Conservation (phyloP, 2,113 vertebrate species). For the Ornithorhynchus anatinus region DNA sequence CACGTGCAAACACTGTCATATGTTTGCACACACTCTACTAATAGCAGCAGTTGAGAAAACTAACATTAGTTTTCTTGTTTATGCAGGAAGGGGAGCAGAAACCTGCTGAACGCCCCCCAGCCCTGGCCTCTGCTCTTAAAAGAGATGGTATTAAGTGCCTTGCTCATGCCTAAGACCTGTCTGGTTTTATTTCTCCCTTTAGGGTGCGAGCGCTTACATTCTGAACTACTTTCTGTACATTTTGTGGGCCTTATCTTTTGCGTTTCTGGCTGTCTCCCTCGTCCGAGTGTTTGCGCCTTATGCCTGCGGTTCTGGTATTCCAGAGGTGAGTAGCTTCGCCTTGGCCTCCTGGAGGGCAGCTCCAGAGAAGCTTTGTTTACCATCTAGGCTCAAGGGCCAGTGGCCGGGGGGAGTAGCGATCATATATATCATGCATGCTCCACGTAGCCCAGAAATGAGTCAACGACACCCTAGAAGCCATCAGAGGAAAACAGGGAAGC, state of each 20-base stretch:
- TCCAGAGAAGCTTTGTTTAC: not conserved
- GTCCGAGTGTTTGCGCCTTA: conserved; percentile 97
- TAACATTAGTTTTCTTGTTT: not conserved
- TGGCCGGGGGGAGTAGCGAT: not conserved
- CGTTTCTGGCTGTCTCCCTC: conserved; percentile 94
- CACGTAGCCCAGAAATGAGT: not conserved
- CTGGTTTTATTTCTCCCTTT: conserved; percentile 55
- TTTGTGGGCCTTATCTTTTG: conserved; percentile 91
- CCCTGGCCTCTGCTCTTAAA: not conserved
- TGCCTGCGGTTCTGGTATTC: conserved; percentile 96
- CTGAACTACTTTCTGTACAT: conserved; percentile 96
- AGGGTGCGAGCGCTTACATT: conserved; percentile 93
- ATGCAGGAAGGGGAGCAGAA: not conserved
- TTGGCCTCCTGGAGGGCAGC: too few relatives aligned
- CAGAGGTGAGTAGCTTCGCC: conserved; percentile 85
- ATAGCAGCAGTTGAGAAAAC: not conserved
- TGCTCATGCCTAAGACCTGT: conserved; percentile 19
- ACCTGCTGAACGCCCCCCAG: not conserved
- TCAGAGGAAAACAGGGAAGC: not conserved
- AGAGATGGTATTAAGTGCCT: not conserved
- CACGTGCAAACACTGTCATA: not conserved
- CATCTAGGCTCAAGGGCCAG: not conserved
- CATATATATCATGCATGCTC: not conserved
- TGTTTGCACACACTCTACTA: not conserved
- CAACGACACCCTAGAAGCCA: not conserved